Evolutionary conservation across 2,888 invertebrate genomes (phyloP).

Genomic region (Sisyra nigra): DNA sequence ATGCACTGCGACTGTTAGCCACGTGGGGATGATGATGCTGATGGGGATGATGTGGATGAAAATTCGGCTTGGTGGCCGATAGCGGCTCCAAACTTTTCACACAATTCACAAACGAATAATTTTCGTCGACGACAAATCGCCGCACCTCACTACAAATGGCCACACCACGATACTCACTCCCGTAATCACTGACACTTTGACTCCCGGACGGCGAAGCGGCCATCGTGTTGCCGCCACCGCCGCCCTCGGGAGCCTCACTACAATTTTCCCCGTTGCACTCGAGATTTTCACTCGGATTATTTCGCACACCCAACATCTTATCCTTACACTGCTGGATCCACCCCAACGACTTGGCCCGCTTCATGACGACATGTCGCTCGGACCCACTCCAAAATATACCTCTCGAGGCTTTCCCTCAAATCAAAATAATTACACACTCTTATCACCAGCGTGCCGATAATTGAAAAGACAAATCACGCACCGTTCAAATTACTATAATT

Average conservation of each 20-base stretch:
- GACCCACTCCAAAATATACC: not conserved
- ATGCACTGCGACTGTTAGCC: no score
- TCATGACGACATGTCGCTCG: slow-evolving; percentile 1
- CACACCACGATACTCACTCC: not conserved
- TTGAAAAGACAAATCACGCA: no score
- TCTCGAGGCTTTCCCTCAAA: no score
- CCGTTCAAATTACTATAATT: no score
- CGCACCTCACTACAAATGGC: no score
- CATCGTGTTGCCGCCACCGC: not conserved
- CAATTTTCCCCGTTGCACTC: slow-evolving; percentile 9
- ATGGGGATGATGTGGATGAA: no score
- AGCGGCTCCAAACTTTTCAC: no score
- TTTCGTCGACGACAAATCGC: no score
- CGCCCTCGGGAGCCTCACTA: not conserved
- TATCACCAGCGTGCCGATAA: no score
- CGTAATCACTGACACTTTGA: not conserved
- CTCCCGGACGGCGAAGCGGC: not conserved
- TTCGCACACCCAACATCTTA: slow-evolving; percentile 1
- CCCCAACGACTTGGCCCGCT: slow-evolving; percentile 7
- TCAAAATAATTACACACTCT: not conserved
- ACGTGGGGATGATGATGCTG: no score
- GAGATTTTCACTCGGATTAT: slow-evolving; percentile 4
- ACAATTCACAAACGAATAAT: no score
- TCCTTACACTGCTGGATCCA: slow-evolving; percentile 9
- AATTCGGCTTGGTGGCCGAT: no score